Percentiles rank a stretch among this genome's conserved stretches.
Conservation (phyloP, 2,113 vertebrate species). For the Diadophis punctatus region DNA sequence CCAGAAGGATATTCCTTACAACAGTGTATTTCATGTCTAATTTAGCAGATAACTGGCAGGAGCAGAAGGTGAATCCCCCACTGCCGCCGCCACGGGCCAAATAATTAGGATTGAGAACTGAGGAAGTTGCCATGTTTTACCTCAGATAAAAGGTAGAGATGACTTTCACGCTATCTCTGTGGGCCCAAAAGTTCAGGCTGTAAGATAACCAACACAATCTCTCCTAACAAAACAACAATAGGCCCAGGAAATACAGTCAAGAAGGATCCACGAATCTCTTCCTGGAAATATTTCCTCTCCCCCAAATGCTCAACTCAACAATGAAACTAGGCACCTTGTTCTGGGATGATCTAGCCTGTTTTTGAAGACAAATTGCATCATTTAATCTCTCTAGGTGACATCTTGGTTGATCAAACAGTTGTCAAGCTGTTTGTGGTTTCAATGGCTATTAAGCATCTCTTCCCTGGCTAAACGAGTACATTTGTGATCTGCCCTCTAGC, state of each 20-base stretch:
- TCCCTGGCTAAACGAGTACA: conserved; percentile 35
- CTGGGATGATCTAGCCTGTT: background rate
- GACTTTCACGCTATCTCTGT: background rate
- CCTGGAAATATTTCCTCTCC: background rate
- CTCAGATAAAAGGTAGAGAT: background rate
- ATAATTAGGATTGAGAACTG: background rate
- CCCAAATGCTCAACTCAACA: background rate
- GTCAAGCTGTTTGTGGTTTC: background rate
- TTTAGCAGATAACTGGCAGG: background rate
- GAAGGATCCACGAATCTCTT: background rate
- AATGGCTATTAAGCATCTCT: background rate
- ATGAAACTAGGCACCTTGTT: background rate
- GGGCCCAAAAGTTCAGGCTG: background rate
- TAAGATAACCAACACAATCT: background rate
- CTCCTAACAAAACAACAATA: background rate
- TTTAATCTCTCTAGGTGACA: conserved; percentile 8
- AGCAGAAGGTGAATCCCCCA: background rate
- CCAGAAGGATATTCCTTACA: too few relatives aligned
- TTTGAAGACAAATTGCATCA: conserved; percentile 13
- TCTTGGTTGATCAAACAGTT: conserved; percentile 10
- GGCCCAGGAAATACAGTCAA: background rate
- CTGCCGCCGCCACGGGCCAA: background rate
- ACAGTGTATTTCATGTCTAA: too few relatives aligned
- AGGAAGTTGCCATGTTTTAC: background rate
- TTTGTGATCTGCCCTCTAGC: conserved; percentile 14